Conservation (phyloP, 2,888 invertebrate genomes). For the Drosophila fungiperda region DNA sequence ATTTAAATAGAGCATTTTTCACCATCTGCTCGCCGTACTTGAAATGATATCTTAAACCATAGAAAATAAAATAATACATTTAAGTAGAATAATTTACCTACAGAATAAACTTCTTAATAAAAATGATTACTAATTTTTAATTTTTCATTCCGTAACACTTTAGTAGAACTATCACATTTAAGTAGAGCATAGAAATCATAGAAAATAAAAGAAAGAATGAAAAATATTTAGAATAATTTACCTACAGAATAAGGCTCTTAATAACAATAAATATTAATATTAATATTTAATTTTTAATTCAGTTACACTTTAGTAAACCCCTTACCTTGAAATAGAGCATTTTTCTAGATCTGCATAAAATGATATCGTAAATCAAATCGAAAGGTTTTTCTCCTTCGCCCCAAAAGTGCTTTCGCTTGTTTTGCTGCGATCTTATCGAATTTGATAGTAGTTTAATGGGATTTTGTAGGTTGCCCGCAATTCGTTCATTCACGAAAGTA, state of each 20-base stretch:
- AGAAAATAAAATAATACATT: too few species aligned
- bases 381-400: conserved; percentile 15
- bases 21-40: not conserved
- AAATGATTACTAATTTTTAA: not conserved
- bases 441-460: conserved; percentile 51
- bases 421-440: conserved; percentile 61
- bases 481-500: conserved; percentile 61
- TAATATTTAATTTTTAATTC: not conserved
- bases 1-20: not conserved
- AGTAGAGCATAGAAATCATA: conserved; percentile 15
- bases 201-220: too few species aligned
- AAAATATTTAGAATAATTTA: not conserved
- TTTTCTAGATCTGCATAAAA: not conserved
- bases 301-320: conserved; percentile 2
- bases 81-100: not conserved
- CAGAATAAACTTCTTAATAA: not conserved
- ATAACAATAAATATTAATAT: not conserved
- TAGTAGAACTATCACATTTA: not conserved
- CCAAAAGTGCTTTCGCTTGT: conserved; percentile 73
- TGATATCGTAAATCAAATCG: conserved; percentile 50
- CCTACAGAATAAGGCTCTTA: not conserved
- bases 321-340: conserved; percentile 5
- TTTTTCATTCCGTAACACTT: not conserved
- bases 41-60: conserved; percentile 36
- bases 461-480: conserved; percentile 17